Percentiles rank a stretch among this genome's conserved stretches.
phyloP scores from a whole-genome alignment of 2,113 vertebrate genomes.

The Indicator maculatus region DNA sequence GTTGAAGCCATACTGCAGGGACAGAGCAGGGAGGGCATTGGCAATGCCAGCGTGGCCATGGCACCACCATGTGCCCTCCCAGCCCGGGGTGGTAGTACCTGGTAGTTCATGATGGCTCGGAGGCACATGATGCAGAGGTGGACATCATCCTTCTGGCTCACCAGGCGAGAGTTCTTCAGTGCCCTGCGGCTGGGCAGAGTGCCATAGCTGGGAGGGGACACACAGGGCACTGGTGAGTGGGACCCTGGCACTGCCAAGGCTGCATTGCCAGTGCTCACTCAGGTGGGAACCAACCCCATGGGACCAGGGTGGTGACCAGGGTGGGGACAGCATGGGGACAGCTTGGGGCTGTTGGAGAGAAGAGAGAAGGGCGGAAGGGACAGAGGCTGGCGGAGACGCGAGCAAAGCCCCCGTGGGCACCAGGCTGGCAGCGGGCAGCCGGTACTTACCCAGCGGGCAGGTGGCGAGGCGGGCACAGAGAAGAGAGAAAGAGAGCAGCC shows the following conservation, averaged over 20 bases:
- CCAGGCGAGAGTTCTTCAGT: slow-evolving; percentile 93
- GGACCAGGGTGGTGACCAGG: not conserved
- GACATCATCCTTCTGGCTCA: slow-evolving; percentile 96
- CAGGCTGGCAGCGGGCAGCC: not conserved
- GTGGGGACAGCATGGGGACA: not conserved
- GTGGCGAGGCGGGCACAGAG: slow-evolving; percentile 70
- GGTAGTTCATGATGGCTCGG: slow-evolving; percentile 98
- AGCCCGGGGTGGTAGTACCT: slow-evolving; percentile 76
- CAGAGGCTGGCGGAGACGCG: not conserved
- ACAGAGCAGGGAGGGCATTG: accelerated
- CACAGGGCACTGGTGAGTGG: not conserved
- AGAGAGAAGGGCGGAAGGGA: not conserved
- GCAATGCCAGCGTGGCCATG: accelerated
- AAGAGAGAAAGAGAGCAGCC: slow-evolving; percentile 80
- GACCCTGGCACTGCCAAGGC: accelerated
- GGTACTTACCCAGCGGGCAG: slow-evolving; percentile 49
- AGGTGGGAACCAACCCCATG: not conserved
- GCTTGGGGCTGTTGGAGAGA: not conserved
- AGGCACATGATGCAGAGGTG: slow-evolving; percentile 98
- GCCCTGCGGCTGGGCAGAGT: slow-evolving; percentile 87
- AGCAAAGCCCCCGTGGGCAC: not conserved
- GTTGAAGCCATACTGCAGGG: slow-evolving; percentile 93
- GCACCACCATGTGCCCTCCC: too few relatives aligned
- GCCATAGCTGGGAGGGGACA: slow-evolving; percentile 81
- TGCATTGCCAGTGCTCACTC: not conserved